phyloP scores from a whole-genome alignment of 1,140 invertebrate species.

The Hycleus cichorii region DNA sequence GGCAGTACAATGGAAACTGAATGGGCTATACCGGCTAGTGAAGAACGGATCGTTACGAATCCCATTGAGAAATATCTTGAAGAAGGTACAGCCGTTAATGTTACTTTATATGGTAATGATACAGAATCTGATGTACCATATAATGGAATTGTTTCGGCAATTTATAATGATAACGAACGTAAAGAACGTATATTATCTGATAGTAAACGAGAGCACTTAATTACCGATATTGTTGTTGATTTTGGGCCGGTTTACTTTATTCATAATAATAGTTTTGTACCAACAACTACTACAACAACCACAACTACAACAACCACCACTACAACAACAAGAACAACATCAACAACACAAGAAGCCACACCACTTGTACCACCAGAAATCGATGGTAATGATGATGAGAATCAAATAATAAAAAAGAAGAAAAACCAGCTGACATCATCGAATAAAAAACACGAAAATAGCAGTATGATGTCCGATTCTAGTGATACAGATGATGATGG shows the following conservation, averaged over 20 bases:
- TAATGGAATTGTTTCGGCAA: slow-evolving; percentile 57
- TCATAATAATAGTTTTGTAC: slow-evolving; percentile 64
- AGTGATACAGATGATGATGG: neutral
- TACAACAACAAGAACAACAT: slow-evolving; percentile 51
- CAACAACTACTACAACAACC: slow-evolving; percentile 64
- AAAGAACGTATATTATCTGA: slow-evolving; percentile 47
- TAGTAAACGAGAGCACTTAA: slow-evolving; percentile 53
- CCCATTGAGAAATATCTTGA: slow-evolving; percentile 55
- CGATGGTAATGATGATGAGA: slow-evolving; percentile 11
- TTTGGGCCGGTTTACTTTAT: slow-evolving; percentile 67
- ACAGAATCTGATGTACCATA: slow-evolving; percentile 66
- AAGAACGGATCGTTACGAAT: slow-evolving; percentile 51
- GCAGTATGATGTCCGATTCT: slow-evolving; percentile 26
- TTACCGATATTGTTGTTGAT: slow-evolving; percentile 57
- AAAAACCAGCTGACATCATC: slow-evolving; percentile 7
- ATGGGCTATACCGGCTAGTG: slow-evolving; percentile 58
- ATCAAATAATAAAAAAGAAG: slow-evolving; percentile 1
- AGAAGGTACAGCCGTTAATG: slow-evolving; percentile 70
- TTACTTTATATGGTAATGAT: slow-evolving; percentile 63
- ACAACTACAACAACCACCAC: slow-evolving; percentile 59
- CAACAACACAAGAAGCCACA: slow-evolving; percentile 40
- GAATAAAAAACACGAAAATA: slow-evolving; percentile 25
- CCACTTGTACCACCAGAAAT: slow-evolving; percentile 39
- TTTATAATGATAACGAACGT: slow-evolving; percentile 55
- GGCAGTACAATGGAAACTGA: slow-evolving; percentile 52